These are phyloP conservation scores for Andrena trimmerana DNA, from an alignment of 2,888 invertebrate genomes.

Conservation along the genomic window DNA sequence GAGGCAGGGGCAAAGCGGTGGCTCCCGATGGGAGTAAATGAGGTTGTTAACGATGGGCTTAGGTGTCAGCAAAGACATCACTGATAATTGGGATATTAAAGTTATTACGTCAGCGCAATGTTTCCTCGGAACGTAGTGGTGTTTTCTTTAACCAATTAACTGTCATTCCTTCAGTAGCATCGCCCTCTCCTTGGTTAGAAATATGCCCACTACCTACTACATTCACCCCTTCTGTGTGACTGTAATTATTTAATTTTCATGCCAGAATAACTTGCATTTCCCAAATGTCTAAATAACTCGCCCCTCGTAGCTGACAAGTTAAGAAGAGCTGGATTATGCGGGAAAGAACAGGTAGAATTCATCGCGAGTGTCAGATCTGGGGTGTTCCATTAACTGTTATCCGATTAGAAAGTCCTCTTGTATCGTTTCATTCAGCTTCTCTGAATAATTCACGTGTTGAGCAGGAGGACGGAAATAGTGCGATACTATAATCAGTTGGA, in stretches of 20 bases:
- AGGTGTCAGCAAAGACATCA: constrained; percentile 39
- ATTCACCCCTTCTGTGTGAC: no score
- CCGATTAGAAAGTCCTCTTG: constrained; percentile 5
- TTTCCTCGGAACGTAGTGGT: neutral
- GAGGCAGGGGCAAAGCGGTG: constrained; percentile 10
- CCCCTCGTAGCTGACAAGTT: no score
- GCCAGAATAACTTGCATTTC: no score
- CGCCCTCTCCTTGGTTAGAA: no score
- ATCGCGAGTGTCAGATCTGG: neutral
- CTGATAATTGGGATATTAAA: constrained; percentile 54
- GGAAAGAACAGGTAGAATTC: constrained; percentile 1
- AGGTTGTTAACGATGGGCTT: constrained; percentile 49
- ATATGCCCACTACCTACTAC: no score
- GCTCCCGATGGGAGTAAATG: constrained; percentile 51
- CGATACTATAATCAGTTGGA: no score
- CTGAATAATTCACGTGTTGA: neutral
- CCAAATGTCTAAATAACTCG: no score
- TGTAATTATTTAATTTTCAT: no score
- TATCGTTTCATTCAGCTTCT: constrained; percentile 1
- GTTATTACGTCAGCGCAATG: constrained; percentile 27
- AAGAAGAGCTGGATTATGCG: neutral
- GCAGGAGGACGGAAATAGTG: no score
- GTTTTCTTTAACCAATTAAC: no score
- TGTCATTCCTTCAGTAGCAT: no score
- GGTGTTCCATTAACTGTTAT: constrained; percentile 20